Conservation (phyloP, 2,113 vertebrate genomes). For the Oncorhynchus kisutch region DNA sequence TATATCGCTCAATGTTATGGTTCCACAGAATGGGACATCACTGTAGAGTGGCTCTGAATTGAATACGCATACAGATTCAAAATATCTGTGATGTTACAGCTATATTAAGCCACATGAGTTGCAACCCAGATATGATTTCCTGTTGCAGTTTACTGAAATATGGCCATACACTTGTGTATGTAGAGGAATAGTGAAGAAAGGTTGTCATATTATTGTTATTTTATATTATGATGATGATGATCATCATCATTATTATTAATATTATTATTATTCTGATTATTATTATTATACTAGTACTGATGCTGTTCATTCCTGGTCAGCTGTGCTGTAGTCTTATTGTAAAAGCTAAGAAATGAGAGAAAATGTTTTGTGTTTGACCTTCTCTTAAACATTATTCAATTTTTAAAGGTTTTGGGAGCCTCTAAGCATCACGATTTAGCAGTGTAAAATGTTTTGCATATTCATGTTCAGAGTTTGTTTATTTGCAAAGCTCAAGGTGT, state of each 20-base stretch:
- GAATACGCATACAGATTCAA: too few relatives aligned
- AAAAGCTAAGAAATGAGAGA: background rate
- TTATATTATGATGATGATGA: background rate
- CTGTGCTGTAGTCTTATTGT: background rate
- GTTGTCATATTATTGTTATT: background rate
- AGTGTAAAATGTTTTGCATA: background rate
- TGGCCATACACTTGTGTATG: background rate
- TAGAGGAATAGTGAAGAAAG: background rate
- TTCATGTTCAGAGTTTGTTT: background rate
- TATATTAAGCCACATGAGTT: background rate
- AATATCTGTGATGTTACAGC: background rate
- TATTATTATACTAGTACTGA: background rate
- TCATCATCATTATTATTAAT: background rate
- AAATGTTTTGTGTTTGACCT: background rate
- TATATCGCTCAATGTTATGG: too few relatives aligned
- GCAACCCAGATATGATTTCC: background rate
- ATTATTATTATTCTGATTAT: background rate
- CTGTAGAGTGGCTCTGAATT: too few relatives aligned
- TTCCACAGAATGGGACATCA: too few relatives aligned
- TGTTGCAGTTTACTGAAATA: background rate
- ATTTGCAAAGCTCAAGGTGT: background rate
- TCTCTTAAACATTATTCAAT: background rate
- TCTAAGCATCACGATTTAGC: background rate
- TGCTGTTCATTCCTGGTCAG: background rate
- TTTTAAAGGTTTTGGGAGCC: background rate